A percentile compares a stretch with the other conserved stretches of the same genome.
Evolutionary conservation across 1,140 invertebrate genomes (phyloP).

Genomic region (Rhopalosiphum padi): DNA sequence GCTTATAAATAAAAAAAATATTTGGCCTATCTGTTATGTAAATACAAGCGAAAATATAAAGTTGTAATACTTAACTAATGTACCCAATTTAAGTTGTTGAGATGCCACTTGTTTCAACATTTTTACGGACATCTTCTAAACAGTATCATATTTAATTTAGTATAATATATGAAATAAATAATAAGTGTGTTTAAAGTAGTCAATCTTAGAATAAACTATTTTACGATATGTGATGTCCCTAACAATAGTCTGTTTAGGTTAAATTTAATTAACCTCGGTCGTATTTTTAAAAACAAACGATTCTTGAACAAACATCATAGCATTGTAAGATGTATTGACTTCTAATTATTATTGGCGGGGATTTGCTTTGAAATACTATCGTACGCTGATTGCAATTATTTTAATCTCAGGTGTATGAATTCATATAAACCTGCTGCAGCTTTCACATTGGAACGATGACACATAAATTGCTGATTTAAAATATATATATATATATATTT

Average conservation of each 20-base stretch:
- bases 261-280: neutral
- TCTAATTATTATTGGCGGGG: neutral
- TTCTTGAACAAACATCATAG: constrained; percentile 1
- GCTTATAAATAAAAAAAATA: neutral
- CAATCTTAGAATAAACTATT: neutral
- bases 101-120: neutral
- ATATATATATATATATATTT: neutral
- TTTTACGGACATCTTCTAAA: neutral
- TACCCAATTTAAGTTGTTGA: neutral
- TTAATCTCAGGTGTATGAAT: neutral
- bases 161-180: neutral
- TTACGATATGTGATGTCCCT: neutral
- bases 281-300: constrained; percentile 6
- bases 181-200: neutral
- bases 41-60: neutral
- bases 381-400: constrained; percentile 33
- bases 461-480: constrained; percentile 18
- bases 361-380: neutral
- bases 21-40: neutral
- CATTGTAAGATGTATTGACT: neutral
- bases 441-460: constrained; percentile 54
- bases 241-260: neutral
- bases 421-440: constrained; percentile 19
- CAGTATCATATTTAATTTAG: neutral
- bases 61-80: neutral